Base-by-base conservation (phyloP, 2,797 vertebrate species). In the Erethizon dorsatum region DNA sequence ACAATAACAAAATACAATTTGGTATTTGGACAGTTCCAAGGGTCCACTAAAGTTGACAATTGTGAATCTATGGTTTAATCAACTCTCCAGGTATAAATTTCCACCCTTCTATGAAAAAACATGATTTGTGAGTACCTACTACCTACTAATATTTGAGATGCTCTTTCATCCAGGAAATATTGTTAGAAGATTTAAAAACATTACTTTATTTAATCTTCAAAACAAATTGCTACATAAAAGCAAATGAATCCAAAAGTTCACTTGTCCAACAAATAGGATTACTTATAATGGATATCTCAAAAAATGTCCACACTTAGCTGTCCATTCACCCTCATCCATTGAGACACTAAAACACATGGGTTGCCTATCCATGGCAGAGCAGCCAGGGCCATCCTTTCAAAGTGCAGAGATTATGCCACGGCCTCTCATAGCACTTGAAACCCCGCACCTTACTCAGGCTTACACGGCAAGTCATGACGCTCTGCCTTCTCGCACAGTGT, bases 1-100 rank as follows among this genome's bases (percentile, higher is more conserved):
- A 79, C 50, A 90, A 85, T 33, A 83, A 73, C 33, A 33, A 93
- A 93, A 59, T 45, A 57, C 28, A 61, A 88, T 88, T 88, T 83
- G 12, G 61, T 65, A 67, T 5, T 41, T 91, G 41, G 2, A 88
- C 5, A 92, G 17, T n/a, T 73, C 2, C 37, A 75, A 71, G 6
- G 10, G 2, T 17, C 37, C 20, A 54, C 9, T 75, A n/a, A 61
- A 67, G 5, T 15, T 59, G 47, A 8, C 14, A 88, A 80, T 3
- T 91, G 6, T 37, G 7, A 91, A 67, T 73, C 18, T 71, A 13
- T 83, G 71, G 37, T 93, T 61, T n/a, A 75, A 33, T 11, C 59
- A 95, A 50, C 6, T 77, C 4, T 83, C 22, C n/a, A 26, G 20
- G 3, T 52, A 73, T n/a, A 57, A 17, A 61, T 83, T 33, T 82